phyloP scores from a whole-genome alignment of 1,140 invertebrate genomes.

The Panulirus ornatus region DNA sequence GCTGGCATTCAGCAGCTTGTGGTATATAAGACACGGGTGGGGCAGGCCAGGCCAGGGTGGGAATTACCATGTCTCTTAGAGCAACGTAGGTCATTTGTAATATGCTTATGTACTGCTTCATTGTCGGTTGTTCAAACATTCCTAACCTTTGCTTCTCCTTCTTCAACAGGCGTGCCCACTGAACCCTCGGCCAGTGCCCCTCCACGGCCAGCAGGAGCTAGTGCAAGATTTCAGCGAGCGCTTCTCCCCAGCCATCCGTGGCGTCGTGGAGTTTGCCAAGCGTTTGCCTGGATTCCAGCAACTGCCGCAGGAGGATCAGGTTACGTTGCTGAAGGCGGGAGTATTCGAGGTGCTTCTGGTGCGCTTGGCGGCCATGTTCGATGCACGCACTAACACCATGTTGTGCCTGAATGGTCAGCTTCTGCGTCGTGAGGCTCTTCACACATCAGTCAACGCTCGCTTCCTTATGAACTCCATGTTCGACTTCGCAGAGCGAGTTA shows the following conservation, averaged over 20 bases:
- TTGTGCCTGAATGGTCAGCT: conserved; percentile 95
- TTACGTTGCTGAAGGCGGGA: conserved; percentile 96
- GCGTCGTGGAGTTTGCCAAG: conserved; percentile 98
- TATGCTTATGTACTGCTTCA: background rate
- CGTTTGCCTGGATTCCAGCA: conserved; percentile 97
- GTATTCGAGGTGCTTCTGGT: conserved; percentile 96
- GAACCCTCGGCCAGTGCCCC: conserved; percentile 91
- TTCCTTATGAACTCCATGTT: conserved; percentile 98
- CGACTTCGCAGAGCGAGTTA: conserved; percentile 96
- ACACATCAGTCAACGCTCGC: conserved; percentile 88
- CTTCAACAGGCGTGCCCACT: conserved; percentile 91
- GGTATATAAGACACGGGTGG: no score
- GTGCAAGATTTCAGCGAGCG: conserved; percentile 87
- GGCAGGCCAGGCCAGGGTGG: no score
- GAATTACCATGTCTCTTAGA: background rate
- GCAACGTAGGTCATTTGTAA: background rate
- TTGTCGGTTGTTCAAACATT: background rate
- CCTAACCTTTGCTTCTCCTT: conserved; percentile 28
- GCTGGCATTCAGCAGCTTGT: no score
- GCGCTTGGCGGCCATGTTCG: conserved; percentile 95
- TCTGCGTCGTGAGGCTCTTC: conserved; percentile 92
- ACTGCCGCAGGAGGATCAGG: conserved; percentile 96
- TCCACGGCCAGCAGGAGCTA: conserved; percentile 84
- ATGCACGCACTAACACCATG: conserved; percentile 82
- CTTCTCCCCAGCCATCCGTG: conserved; percentile 96